These are phyloP conservation scores for Halyomorpha halys DNA, from an alignment of 1,140 invertebrate genomes.

Conservation along the genomic window DNA sequence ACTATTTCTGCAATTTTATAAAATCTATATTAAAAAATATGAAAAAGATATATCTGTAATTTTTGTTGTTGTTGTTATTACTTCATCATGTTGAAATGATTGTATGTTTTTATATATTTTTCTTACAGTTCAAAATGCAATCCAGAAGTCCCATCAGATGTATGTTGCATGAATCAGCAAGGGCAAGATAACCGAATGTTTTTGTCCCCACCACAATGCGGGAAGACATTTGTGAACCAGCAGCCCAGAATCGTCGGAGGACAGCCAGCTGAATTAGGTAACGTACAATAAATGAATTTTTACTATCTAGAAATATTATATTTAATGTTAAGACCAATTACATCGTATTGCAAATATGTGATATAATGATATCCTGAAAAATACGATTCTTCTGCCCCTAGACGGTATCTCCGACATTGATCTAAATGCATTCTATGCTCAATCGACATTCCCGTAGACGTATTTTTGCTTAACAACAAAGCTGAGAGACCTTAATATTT, in stretches of 20 bases:
- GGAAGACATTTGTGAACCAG: not conserved
- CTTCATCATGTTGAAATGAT: not conserved
- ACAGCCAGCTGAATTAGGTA: slow-evolving; percentile 21
- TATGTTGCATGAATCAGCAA: not conserved
- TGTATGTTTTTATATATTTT: not conserved
- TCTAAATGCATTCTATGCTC: no score
- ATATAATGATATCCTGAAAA: no score
- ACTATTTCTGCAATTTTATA: no score
- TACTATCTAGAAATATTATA: not conserved
- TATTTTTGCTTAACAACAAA: no score
- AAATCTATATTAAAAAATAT: no score
- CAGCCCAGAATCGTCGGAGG: slow-evolving; percentile 19
- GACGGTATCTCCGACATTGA: no score
- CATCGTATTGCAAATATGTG: not conserved
- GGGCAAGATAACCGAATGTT: not conserved
- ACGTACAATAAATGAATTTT: not conserved
- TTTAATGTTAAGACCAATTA: not conserved
- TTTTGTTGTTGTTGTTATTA: no score
- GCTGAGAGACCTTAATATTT: no score
- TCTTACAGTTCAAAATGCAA: not conserved
- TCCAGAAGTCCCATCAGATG: not conserved
- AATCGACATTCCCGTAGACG: no score
- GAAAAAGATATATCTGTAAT: no score
- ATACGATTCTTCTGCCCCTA: no score
- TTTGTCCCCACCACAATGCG: slow-evolving; percentile 18